These are phyloP conservation scores for Amiota mariae DNA, from an alignment of 2,888 invertebrate genomes.

Conservation along the genomic window DNA sequence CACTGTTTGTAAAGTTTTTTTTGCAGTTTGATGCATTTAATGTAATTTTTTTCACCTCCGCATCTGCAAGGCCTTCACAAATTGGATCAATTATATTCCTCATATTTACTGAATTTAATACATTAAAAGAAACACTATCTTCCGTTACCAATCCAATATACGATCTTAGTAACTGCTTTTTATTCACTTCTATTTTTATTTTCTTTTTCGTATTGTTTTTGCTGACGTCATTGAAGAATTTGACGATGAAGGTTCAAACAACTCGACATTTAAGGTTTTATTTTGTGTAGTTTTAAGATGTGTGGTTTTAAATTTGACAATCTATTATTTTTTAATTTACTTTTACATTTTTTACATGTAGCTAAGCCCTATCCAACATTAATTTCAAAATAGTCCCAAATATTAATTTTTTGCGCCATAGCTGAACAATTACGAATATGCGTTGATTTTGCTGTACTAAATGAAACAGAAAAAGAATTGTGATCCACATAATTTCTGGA, in stretches of 20 bases:
- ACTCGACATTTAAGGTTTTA: not conserved
- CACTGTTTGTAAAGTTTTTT: slow-evolving; percentile 25
- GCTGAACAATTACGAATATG: no score
- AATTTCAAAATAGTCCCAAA: not conserved
- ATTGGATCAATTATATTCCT: slow-evolving; percentile 36
- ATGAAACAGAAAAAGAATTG: no score
- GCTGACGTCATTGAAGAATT: no score
- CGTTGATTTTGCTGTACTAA: no score
- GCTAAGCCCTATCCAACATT: not conserved
- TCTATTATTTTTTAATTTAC: not conserved
- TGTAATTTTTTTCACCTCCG: no score
- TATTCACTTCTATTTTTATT: slow-evolving; percentile 35
- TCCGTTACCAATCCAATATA: slow-evolving; percentile 45
- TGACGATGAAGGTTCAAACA: not conserved
- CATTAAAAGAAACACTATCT: slow-evolving; percentile 40
- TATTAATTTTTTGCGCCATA: not conserved
- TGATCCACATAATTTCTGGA: no score
- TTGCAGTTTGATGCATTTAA: no score
- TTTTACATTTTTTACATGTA: not conserved
- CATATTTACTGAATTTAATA: slow-evolving; percentile 41
- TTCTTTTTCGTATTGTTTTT: not conserved
- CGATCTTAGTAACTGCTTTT: slow-evolving; percentile 35
- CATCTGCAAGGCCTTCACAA: slow-evolving; percentile 15
- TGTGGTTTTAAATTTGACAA: slow-evolving; percentile 4
- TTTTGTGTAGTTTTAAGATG: not conserved